phyloP scores from a whole-genome alignment of 2,113 vertebrate species.

The Megaceryle torquata region DNA sequence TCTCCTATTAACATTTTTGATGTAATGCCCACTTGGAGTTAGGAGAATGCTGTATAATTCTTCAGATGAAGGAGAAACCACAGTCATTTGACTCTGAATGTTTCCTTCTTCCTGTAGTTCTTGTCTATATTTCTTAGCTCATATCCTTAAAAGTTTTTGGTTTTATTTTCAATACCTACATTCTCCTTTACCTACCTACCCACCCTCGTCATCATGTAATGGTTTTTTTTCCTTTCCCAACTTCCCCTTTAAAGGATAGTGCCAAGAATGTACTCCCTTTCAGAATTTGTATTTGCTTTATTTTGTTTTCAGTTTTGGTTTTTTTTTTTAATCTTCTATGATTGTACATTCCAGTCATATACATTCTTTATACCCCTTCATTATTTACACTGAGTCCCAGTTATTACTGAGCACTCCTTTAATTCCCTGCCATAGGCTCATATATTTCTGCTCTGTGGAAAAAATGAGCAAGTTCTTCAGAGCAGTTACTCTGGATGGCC shows the following conservation, averaged over 20 bases:
- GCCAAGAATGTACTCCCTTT: not conserved
- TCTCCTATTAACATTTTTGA: constrained; percentile 42
- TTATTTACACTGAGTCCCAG: constrained; percentile 9
- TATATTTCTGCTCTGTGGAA: not conserved
- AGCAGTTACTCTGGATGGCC: not conserved
- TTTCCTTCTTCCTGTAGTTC: constrained; percentile 17
- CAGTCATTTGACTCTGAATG: not conserved
- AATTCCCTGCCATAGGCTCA: not conserved
- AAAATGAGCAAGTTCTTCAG: not conserved
- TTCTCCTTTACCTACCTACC: not conserved
- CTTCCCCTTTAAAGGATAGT: not conserved
- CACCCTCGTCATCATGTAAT: not conserved
- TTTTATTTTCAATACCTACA: constrained; percentile 9
- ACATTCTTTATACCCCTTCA: not conserved
- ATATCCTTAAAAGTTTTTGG: not conserved
- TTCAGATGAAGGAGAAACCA: not conserved
- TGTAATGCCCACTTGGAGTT: not conserved
- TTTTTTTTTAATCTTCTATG: not conserved
- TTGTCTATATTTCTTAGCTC: constrained; percentile 1
- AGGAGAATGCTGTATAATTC: constrained; percentile 2
- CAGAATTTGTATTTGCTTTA: not conserved
- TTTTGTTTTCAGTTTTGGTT: not conserved
- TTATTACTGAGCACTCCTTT: not conserved
- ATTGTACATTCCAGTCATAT: not conserved
- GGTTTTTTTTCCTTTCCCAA: constrained; percentile 8